Evolutionary conservation across 2,797 vertebrate species (phyloP), one percentile per base, ranked within the genome.

Genomic region (Etheostoma perlongum): DNA sequence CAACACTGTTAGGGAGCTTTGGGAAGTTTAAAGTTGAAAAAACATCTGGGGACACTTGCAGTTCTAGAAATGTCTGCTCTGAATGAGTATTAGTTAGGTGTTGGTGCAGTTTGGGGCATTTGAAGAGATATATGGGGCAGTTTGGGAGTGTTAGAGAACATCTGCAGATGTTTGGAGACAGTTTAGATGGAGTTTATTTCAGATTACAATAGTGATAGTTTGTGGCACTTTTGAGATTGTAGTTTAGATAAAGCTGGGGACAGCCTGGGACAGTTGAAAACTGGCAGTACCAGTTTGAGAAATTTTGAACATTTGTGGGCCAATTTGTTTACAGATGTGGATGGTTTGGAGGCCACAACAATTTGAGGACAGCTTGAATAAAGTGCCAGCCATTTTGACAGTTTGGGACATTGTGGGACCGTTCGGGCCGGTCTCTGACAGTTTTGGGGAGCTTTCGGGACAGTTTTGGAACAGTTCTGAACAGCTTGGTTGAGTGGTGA

Each of bases 401-500:
- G 30, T 53, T 33, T 15, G 74, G 58, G 68, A 67, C 55, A 18
- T 36, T 51, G 33, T 66, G 79, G 68, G 70, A 27, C 53, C 21
- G 8, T 57, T 14, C 59, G 59, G 60, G 69, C n/a, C 1, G 33
- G 40, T 58, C 48, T 76, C 71, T 58, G 76, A 80, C 58, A 18
- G 51, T 63, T 27, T 69, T 77, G 59, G 79, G 79, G 64, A 46
- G 21, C 53, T 71, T 36, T 21, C 0, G 36, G 82, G 72, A 33
- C 65, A 36, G 9, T 76, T 82, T 76, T 76, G 75, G 84, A 79
- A 72, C 36, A 4, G 18, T 16, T 79, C 69, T 74, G 84, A 77
- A 83, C 80, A 62, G 67, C 49, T 60, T n/a, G 81, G 85, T 84
- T 19, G 63, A 76, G 76, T 78, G 81, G 81, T 70, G 79, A 88